These are phyloP conservation scores for Alosa alosa DNA, from an alignment of 2,113 vertebrate genomes.

Conservation along the genomic window DNA sequence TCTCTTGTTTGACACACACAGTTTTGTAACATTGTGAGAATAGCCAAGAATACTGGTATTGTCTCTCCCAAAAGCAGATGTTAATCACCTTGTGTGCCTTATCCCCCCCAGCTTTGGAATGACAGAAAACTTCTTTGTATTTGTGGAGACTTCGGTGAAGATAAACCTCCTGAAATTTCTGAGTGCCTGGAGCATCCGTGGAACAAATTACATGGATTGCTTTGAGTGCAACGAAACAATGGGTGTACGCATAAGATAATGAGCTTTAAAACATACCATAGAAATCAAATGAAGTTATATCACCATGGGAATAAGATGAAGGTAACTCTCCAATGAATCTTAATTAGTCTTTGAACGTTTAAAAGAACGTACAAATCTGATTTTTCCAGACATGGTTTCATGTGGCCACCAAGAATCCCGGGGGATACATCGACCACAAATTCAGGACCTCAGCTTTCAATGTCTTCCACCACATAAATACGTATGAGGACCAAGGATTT, in stretches of 20 bases:
- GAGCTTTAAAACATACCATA: background rate
- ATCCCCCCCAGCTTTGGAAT: conserved; percentile 80
- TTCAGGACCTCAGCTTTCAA: conserved; percentile 85
- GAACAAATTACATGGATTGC: conserved; percentile 88
- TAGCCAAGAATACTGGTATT: background rate
- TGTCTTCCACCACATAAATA: conserved; percentile 88
- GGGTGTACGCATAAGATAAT: conserved; percentile 68
- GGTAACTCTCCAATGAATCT: background rate
- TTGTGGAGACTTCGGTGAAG: conserved; percentile 85
- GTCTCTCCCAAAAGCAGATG: background rate
- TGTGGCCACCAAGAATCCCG: conserved; percentile 79
- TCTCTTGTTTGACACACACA: background rate
- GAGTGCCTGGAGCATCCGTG: conserved; percentile 83
- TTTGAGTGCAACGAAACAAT: conserved; percentile 84
- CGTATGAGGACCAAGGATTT: conserved; percentile 81
- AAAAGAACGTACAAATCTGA: background rate
- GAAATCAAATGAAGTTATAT: background rate
- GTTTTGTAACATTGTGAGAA: background rate
- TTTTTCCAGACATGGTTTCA: conserved; percentile 81
- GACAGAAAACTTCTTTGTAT: conserved; percentile 81
- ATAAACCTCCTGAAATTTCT: conserved; percentile 87
- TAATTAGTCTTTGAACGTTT: background rate
- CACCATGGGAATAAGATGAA: background rate
- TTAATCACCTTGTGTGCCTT: conserved; percentile 8
- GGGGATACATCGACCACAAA: conserved; percentile 76